These are phyloP conservation scores for Avahi laniger DNA, from an alignment of 2,797 vertebrate genomes.

Conservation along the genomic window DNA sequence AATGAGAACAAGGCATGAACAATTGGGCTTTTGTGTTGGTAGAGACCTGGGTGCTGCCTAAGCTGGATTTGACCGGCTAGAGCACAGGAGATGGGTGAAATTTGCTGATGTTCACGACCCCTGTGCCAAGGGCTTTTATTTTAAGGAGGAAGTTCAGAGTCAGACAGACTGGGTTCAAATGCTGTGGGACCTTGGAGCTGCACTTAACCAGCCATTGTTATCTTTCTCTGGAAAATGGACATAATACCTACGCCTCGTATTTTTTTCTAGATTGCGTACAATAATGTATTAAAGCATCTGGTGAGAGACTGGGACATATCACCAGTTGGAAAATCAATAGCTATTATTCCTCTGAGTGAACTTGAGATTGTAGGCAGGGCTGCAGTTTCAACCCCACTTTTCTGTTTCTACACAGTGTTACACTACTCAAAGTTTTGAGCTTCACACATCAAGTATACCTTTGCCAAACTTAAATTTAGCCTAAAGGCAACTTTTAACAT, in stretches of 20 bases:
- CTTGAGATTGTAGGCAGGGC: not conserved
- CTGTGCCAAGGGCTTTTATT: not conserved
- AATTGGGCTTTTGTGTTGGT: constrained; percentile 68
- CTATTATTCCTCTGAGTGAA: not conserved
- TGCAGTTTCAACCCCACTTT: accelerated
- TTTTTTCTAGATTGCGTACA: not conserved
- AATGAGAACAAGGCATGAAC: constrained; percentile 56
- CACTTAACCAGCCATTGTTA: not conserved
- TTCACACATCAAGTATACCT: too few relatives aligned
- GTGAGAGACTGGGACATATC: not conserved
- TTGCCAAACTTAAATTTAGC: not conserved
- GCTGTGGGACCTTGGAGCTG: not conserved
- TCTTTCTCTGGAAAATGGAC: not conserved
- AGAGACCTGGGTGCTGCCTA: not conserved
- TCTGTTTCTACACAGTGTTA: not conserved
- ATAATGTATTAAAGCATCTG: not conserved
- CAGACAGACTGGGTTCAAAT: not conserved
- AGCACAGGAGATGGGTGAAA: not conserved
- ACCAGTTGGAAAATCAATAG: not conserved
- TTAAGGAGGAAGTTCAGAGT: not conserved
- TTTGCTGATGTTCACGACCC: not conserved
- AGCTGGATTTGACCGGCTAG: not conserved
- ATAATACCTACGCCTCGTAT: not conserved
- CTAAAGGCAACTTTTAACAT: not conserved
- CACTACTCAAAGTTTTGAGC: not conserved